Evolutionary conservation across 2,888 invertebrate species (phyloP).

Genomic region (Plagodis pulveraria): DNA sequence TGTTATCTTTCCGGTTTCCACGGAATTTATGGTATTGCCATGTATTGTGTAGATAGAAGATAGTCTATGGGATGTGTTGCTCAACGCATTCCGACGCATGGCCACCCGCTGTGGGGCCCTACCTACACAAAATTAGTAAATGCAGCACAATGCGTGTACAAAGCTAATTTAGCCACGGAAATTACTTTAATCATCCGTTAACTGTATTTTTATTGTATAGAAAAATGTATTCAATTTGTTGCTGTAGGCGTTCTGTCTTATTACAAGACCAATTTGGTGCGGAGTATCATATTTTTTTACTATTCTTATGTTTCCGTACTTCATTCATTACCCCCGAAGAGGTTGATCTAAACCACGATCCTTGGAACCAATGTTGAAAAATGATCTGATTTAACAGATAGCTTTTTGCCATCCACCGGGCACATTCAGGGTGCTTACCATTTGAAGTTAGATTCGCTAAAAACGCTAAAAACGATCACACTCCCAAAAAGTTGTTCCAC

Average conservation of each 20-base stretch:
- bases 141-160: conserved; percentile 22
- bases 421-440: too few species aligned
- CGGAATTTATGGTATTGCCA: conserved; percentile 20
- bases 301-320: too few species aligned
- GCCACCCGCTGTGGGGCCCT: conserved; percentile 22
- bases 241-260: conserved; percentile 7
- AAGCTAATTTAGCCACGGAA: conserved; percentile 24
- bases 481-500: too few species aligned
- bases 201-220: conserved; percentile 9
- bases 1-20: conserved; percentile 24
- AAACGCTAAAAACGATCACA: too few species aligned
- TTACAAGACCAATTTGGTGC: conserved; percentile 12
- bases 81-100: conserved; percentile 22
- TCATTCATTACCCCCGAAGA: too few species aligned
- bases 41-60: conserved; percentile 21
- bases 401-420: too few species aligned
- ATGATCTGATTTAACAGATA: too few species aligned
- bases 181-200: conserved; percentile 20
- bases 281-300: too few species aligned
- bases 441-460: too few species aligned
- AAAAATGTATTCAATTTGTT: neutral
- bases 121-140: conserved; percentile 27
- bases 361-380: too few species aligned
- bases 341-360: too few species aligned
- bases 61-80: conserved; percentile 16